Base-by-base conservation (phyloP, 2,113 vertebrate species). In the Sphyrna mokarran region DNA sequence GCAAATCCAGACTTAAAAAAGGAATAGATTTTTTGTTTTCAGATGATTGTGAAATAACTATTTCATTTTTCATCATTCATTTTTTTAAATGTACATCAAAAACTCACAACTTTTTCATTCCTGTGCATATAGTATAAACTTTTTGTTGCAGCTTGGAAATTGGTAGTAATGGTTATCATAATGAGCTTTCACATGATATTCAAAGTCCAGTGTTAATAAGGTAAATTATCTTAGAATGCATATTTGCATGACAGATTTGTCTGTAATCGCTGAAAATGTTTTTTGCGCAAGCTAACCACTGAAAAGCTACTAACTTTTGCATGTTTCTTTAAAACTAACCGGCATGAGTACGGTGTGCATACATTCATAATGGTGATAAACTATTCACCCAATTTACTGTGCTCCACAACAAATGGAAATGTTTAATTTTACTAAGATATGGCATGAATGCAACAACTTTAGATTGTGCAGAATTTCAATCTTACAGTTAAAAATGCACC, bases 81-180 rank as follows among this genome's bases (percentile, higher is more conserved):
- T 95, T 72, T 70, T 9, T 11, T 37, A 40, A 93, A 63, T 48
- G 10, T 22, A 66, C 33, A n/a, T 76, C 72, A 40, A 70, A 43
- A 48, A 54, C 94, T 40, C 43, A 76, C 33, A 23, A 6, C 13
- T 72, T 97, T 97, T 97, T 97, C 97, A 96, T 96, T 58, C 96
- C 96, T 95, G 68, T 91, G 96, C 58, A 91, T 63, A 29, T 58
- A 97, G 96, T 97, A 33, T 97, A 96, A 98, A 97, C 97, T 97
- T 98, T 99, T 98, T 98, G 97, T 99, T 99, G 97, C 98, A 99
- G 98, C 98, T 97, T 98, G 96, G 98, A 98, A 99, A 98, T 98
- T 98, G 98, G 98, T 99, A 98, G 98, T 98, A 98, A 98, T 98
- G 98, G 98, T 99, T 99, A 99, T 99, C 98, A 98, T 99, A 99